Evolutionary conservation across 1,140 invertebrate species (phyloP).

Genomic region (Drosophila orena): DNA sequence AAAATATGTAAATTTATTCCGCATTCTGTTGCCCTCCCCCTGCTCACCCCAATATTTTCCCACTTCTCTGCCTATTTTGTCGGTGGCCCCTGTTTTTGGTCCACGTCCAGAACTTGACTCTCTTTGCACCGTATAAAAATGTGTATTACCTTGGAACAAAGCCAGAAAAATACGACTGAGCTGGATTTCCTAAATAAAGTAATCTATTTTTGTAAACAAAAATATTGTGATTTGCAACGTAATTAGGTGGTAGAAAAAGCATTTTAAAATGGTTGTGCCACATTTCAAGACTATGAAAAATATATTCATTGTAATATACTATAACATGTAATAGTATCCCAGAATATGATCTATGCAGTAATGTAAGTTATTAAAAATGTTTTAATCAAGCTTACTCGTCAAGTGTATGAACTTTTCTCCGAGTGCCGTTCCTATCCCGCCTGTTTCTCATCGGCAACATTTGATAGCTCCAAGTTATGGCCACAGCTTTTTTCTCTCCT

Average conservation of each 20-base stretch:
- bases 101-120: constrained; percentile 6
- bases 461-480: constrained; percentile 79
- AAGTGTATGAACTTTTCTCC: not conserved
- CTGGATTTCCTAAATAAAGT: no score
- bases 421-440: constrained; percentile 50
- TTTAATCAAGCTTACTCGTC: no score
- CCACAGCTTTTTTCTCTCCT: constrained; percentile 3
- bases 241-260: no score
- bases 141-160: not conserved
- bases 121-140: constrained; percentile 12
- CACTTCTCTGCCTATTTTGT: constrained; percentile 14
- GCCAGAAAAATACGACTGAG: no score
- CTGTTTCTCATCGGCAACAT: constrained; percentile 67
- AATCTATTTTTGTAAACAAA: no score
- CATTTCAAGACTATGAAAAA: no score
- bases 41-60: constrained; percentile 26
- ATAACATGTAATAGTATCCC: no score
- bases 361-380: no score
- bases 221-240: no score
- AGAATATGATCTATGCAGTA: no score
- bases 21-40: constrained; percentile 65
- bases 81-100: constrained; percentile 23
- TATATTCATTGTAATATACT: no score
- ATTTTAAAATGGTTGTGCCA: no score
- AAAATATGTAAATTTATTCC: constrained; percentile 82